Evolutionary conservation across 2,797 vertebrate species (phyloP).

Genomic region (Siniperca undulata): DNA sequence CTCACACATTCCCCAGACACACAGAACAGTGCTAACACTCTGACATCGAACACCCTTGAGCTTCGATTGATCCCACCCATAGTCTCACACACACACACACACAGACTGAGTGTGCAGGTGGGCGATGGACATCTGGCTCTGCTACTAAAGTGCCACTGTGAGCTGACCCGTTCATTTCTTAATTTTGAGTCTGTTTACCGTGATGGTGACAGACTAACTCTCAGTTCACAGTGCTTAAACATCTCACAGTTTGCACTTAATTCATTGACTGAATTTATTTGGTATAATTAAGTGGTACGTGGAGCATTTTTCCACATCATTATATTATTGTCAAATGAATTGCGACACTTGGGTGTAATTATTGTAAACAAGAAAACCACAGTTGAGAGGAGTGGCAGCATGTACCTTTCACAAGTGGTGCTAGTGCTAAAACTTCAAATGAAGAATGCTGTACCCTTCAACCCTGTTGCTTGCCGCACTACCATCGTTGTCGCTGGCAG

Average conservation of each 20-base stretch:
- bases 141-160: conserved; percentile 41
- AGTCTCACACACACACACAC: conserved; percentile 23
- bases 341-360: conserved; percentile 39
- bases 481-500: background rate
- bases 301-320: conserved; percentile 17
- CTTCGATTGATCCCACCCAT: conserved; percentile 49
- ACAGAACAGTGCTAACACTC: conserved; percentile 47
- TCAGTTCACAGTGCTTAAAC: background rate
- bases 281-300: conserved; percentile 30
- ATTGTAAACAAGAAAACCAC: conserved; percentile 36
- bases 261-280: conserved; percentile 28
- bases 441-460: background rate
- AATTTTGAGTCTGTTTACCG: conserved; percentile 30
- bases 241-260: background rate
- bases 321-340: conserved; percentile 49
- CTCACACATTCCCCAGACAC: conserved; percentile 56
- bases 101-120: conserved; percentile 52
- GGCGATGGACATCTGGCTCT: conserved; percentile 65
- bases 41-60: conserved; percentile 71
- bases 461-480: background rate
- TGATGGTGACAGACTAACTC: conserved; percentile 17
- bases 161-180: conserved; percentile 38
- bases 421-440: background rate
- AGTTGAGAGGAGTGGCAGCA: background rate
- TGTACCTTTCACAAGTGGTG: background rate